Evolutionary conservation across 2,797 vertebrate genomes (phyloP).

Genomic region (Erpetoichthys calabaricus): DNA sequence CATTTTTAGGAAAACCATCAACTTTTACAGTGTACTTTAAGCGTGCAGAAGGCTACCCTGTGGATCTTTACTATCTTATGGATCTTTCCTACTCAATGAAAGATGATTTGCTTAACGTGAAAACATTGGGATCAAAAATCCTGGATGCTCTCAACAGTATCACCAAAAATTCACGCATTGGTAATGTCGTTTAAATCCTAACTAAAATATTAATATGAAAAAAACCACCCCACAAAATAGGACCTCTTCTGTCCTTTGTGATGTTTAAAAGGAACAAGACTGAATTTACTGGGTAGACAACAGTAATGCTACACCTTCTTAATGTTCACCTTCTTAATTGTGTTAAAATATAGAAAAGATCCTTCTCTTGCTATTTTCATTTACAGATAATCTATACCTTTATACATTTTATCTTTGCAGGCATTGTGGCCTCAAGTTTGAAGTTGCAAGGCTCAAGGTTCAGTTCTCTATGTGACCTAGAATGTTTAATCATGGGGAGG

Average conservation of each 20-base stretch:
- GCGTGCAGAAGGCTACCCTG: conserved; percentile 74
- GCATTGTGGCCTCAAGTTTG: too few species aligned
- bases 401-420: too few species aligned
- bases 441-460: too few species aligned
- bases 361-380: too few species aligned
- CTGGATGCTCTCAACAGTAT: conserved; percentile 53
- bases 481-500: too few species aligned
- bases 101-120: conserved; percentile 75
- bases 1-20: conserved; percentile 42
- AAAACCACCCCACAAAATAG: too few species aligned
- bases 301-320: too few species aligned
- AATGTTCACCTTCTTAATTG: too few species aligned
- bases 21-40: conserved; percentile 61
- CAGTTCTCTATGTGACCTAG: too few species aligned
- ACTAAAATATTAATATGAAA: neutral
- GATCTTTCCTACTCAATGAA: conserved; percentile 92
- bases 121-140: conserved; percentile 65
- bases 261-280: neutral
- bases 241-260: neutral
- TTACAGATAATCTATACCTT: too few species aligned
- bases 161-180: conserved; percentile 64
- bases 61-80: conserved; percentile 96
- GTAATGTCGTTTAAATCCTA: conserved; percentile 35
- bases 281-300: neutral
- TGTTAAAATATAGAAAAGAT: too few species aligned